Conservation (phyloP, 2,113 vertebrate genomes). For the Pterocles gutturalis region DNA sequence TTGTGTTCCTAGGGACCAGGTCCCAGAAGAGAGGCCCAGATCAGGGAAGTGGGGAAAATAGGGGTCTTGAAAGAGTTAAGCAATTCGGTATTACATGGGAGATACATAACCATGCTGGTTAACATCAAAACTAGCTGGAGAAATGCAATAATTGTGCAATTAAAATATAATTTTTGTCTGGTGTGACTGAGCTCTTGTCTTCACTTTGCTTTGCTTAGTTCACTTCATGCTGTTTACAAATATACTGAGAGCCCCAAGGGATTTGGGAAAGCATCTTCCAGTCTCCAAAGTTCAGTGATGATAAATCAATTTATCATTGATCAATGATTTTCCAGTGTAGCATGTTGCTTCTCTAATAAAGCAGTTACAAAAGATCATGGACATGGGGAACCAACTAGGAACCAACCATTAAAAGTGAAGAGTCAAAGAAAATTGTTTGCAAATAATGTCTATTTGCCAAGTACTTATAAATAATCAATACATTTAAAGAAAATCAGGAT, state of each 20-base stretch:
- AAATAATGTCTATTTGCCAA: constrained; percentile 8
- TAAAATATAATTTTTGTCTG: background rate
- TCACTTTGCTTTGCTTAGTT: background rate
- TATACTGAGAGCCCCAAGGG: background rate
- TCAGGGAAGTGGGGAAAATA: background rate
- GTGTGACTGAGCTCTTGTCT: background rate
- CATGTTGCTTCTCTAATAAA: background rate
- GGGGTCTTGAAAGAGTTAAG: background rate
- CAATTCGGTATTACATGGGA: background rate
- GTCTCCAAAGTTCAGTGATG: background rate
- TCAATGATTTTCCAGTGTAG: background rate
- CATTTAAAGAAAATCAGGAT: constrained; percentile 40
- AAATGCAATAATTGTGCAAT: background rate
- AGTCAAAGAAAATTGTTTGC: constrained; percentile 28
- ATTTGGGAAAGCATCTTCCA: background rate
- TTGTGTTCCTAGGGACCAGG: background rate
- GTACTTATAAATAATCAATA: constrained; percentile 7
- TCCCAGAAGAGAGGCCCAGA: background rate
- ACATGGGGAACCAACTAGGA: background rate
- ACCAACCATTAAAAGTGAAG: background rate
- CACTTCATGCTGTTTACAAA: background rate
- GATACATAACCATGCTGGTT: background rate
- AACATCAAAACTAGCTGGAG: background rate
- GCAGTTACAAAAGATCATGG: background rate
- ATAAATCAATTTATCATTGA: background rate